Evolutionary conservation across 2,113 vertebrate genomes (phyloP).

Genomic region (Ia io): DNA sequence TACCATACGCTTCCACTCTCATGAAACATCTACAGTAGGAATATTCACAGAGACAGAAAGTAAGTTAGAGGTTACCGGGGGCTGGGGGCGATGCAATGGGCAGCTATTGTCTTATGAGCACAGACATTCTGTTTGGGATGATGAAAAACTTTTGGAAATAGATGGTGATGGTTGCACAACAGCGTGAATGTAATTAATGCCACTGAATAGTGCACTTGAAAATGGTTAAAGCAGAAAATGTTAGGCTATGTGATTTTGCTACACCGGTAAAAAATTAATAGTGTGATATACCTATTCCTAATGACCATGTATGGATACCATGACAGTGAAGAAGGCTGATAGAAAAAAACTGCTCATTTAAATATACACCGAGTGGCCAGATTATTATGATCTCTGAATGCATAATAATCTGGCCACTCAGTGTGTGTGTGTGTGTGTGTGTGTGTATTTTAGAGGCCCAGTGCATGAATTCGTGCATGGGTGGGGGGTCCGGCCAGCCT

Average conservation of each 20-base stretch:
- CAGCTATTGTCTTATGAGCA: background rate
- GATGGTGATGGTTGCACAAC: background rate
- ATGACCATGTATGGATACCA: background rate
- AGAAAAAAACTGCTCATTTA: background rate
- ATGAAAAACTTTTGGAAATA: background rate
- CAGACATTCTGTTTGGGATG: background rate
- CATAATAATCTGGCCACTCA: too few species aligned
- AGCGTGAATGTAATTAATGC: background rate
- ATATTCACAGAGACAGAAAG: background rate
- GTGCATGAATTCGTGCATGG: too few species aligned
- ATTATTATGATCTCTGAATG: too few species aligned
- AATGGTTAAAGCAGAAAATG: background rate
- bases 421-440: too few species aligned
- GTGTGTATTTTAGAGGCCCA: too few species aligned
- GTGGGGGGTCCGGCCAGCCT: too few species aligned
- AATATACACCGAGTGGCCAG: too few species aligned
- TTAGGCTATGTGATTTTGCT: background rate
- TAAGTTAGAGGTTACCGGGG: background rate
- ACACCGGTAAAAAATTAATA: background rate
- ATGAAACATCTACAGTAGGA: background rate
- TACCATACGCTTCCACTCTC: background rate
- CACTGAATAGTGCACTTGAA: background rate
- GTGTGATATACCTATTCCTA: background rate
- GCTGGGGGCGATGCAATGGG: too few species aligned
- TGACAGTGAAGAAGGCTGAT: background rate